These are phyloP conservation scores for Spea hammondii DNA, from an alignment of 2,797 vertebrate genomes.

Conservation along the genomic window DNA sequence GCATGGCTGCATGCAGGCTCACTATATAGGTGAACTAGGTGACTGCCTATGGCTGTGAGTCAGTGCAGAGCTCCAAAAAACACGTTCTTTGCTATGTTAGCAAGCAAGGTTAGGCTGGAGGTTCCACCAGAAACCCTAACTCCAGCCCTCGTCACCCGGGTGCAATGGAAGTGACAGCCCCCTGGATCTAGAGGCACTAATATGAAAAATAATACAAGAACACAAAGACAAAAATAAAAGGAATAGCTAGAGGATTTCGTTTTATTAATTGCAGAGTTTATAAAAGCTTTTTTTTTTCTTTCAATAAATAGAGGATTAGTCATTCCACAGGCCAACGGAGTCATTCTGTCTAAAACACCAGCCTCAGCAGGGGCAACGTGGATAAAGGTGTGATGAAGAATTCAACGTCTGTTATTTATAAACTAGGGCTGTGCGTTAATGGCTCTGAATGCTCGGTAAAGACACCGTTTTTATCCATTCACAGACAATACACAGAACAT, in stretches of 20 bases:
- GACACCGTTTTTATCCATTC: constrained; percentile 23
- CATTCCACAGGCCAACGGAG: constrained; percentile 30
- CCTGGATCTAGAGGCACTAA: no score
- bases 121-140: no score
- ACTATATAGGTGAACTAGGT: no score
- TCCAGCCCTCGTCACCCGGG: no score
- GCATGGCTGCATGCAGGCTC: no score
- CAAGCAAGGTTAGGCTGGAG: no score
- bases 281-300: constrained; percentile 15
- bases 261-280: constrained; percentile 46
- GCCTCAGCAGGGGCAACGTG: constrained; percentile 38
- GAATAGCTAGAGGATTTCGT: constrained; percentile 24
- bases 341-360: constrained; percentile 41
- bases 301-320: constrained; percentile 49
- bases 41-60: no score
- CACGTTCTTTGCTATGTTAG: no score
- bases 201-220: no score
- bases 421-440: constrained; percentile 27
- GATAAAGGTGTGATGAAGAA: constrained; percentile 40
- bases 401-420: constrained; percentile 44
- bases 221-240: no score
- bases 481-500: constrained; percentile 19
- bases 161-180: no score
- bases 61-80: no score
- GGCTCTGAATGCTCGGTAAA: constrained; percentile 11